These are phyloP conservation scores for Phocoena phocoena DNA, from an alignment of 2,113 vertebrate species.

Conservation along the genomic window DNA sequence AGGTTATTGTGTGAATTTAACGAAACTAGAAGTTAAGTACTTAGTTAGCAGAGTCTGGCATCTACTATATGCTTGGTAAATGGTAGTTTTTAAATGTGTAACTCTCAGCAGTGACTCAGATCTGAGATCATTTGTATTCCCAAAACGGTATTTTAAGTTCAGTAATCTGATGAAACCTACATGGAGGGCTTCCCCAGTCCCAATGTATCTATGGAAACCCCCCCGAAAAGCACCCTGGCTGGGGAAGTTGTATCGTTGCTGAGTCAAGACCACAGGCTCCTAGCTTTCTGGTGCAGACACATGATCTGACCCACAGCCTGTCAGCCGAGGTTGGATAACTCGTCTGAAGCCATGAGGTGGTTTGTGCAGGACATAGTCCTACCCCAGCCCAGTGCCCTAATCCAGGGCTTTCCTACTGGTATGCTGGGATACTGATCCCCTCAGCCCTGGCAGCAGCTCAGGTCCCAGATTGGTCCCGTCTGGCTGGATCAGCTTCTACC, in stretches of 20 bases:
- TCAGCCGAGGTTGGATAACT: slow-evolving; percentile 38
- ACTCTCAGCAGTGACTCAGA: slow-evolving; percentile 35
- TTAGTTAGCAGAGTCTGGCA: slow-evolving; percentile 43
- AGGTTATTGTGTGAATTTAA: slow-evolving; percentile 34
- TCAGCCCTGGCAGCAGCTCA: not conserved
- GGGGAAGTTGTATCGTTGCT: slow-evolving; percentile 65
- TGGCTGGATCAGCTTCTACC: not conserved
- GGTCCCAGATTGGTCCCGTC: not conserved
- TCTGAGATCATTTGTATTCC: slow-evolving; percentile 37
- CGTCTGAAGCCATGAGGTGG: not conserved
- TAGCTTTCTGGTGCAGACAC: slow-evolving; percentile 30
- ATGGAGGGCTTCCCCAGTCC: slow-evolving; percentile 31
- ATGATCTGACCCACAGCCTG: slow-evolving; percentile 20
- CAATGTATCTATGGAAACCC: not conserved
- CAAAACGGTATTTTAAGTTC: slow-evolving; percentile 33
- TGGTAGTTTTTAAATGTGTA: slow-evolving; percentile 32
- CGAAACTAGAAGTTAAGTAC: slow-evolving; percentile 41
- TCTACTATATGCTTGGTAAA: slow-evolving; percentile 28
- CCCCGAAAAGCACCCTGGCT: slow-evolving; percentile 41
- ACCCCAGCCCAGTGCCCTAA: not conserved
- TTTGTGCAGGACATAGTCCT: slow-evolving; percentile 40
- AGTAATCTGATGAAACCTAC: slow-evolving; percentile 45
- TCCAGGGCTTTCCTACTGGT: not conserved
- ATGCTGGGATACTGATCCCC: not conserved
- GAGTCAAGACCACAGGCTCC: slow-evolving; percentile 73